phyloP scores from a whole-genome alignment of 2,888 invertebrate genomes.

The Hetaerina titia region DNA sequence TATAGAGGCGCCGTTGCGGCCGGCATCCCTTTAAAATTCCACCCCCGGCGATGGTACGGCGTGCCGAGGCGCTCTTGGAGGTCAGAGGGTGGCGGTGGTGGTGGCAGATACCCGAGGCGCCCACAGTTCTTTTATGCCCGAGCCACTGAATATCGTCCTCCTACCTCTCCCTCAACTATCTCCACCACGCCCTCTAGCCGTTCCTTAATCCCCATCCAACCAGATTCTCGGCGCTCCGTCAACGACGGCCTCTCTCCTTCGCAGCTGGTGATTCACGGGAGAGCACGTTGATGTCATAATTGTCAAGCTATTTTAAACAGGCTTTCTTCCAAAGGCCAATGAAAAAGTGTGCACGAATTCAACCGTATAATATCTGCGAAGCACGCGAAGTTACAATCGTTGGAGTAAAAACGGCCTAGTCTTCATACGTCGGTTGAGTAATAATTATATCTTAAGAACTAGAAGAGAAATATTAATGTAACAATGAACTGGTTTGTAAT shows the following conservation, averaged over 20 bases:
- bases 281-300: background rate
- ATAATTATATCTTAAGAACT: too few species aligned
- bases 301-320: background rate
- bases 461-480: too few species aligned
- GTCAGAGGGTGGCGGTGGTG: background rate
- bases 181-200: background rate
- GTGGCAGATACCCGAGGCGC: background rate
- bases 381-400: too few species aligned
- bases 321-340: background rate
- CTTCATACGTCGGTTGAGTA: too few species aligned
- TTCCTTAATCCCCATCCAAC: background rate
- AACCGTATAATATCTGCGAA: background rate
- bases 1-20: conserved; percentile 23
- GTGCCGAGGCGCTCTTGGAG: background rate
- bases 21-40: conserved; percentile 51
- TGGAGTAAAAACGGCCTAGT: too few species aligned
- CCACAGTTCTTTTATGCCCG: background rate
- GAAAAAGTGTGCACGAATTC: background rate
- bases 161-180: background rate
- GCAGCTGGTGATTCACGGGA: background rate
- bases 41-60: background rate
- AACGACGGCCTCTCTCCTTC: background rate
- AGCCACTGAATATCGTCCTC: conserved; percentile 10
- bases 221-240: background rate
- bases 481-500: too few species aligned